Evolutionary conservation across 2,797 vertebrate species (phyloP).

Genomic region (Phrynocephalus guinanensis): DNA sequence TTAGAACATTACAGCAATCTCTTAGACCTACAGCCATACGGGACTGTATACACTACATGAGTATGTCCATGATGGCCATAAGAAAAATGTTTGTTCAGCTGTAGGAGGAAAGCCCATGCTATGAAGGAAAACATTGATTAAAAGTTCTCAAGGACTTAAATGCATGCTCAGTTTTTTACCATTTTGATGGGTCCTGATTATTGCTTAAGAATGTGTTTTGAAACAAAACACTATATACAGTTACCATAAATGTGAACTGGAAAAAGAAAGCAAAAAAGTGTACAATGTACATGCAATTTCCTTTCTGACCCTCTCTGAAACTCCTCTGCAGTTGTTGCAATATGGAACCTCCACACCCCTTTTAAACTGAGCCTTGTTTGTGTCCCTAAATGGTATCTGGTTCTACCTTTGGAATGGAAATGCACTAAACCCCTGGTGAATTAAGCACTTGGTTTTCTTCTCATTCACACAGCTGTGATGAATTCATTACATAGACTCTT

Average conservation of each 20-base stretch:
- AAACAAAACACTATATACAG: background rate
- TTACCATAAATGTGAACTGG: background rate
- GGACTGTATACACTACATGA: background rate
- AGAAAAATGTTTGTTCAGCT: background rate
- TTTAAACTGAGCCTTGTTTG: constrained; percentile 21
- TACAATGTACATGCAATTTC: background rate
- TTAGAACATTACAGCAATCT: background rate
- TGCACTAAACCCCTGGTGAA: constrained; percentile 58
- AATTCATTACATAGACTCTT: constrained; percentile 68
- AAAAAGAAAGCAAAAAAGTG: background rate
- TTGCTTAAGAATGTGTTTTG: background rate
- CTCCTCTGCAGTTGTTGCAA: constrained; percentile 27
- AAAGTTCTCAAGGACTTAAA: background rate
- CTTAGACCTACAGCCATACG: too few species aligned
- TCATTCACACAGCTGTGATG: constrained; percentile 66
- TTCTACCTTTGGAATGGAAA: constrained; percentile 58
- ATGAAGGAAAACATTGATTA: background rate
- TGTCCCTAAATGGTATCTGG: constrained; percentile 37
- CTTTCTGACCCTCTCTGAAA: background rate
- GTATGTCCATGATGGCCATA: background rate
- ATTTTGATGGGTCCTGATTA: background rate
- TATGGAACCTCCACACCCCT: constrained; percentile 14
- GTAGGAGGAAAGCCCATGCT: background rate
- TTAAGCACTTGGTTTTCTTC: constrained; percentile 61
- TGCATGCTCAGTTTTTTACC: background rate